A percentile compares a stretch with the other conserved stretches of the same genome.
These are phyloP conservation scores for Passer domesticus DNA, from an alignment of 2,113 vertebrate genomes.

Conservation along the genomic window DNA sequence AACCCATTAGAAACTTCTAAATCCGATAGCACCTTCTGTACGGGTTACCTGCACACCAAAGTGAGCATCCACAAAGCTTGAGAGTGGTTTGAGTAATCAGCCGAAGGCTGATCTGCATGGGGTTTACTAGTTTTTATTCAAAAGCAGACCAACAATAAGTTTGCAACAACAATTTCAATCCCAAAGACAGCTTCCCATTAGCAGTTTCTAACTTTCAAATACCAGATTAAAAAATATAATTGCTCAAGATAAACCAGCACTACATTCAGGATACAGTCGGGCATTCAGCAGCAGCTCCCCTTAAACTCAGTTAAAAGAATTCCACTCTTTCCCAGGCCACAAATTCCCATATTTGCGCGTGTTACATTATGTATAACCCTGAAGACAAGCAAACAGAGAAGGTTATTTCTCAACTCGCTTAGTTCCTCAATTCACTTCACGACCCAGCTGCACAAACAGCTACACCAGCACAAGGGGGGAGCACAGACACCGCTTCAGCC, in stretches of 20 bases:
- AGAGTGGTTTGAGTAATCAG: neutral
- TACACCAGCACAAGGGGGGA: neutral
- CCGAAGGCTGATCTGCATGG: neutral
- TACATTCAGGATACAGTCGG: neutral
- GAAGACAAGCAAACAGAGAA: neutral
- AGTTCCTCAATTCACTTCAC: neutral
- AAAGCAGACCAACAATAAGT: neutral
- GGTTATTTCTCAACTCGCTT: neutral
- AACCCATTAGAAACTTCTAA: neutral
- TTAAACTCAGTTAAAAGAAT: neutral
- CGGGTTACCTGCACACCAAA: neutral
- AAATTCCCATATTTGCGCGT: neutral
- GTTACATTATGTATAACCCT: neutral
- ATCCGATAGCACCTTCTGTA: neutral
- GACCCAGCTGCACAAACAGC: neutral
- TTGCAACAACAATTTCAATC: neutral
- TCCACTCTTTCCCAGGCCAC: neutral
- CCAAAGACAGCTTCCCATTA: neutral
- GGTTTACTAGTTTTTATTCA: neutral
- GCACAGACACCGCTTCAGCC: neutral
- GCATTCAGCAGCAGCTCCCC: neutral
- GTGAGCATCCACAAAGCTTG: neutral
- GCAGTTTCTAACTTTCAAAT: neutral
- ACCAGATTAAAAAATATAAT: neutral
- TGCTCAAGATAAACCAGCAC: neutral